Evolutionary conservation across 2,113 vertebrate genomes (phyloP).

Genomic region (Circaetus gallicus): DNA sequence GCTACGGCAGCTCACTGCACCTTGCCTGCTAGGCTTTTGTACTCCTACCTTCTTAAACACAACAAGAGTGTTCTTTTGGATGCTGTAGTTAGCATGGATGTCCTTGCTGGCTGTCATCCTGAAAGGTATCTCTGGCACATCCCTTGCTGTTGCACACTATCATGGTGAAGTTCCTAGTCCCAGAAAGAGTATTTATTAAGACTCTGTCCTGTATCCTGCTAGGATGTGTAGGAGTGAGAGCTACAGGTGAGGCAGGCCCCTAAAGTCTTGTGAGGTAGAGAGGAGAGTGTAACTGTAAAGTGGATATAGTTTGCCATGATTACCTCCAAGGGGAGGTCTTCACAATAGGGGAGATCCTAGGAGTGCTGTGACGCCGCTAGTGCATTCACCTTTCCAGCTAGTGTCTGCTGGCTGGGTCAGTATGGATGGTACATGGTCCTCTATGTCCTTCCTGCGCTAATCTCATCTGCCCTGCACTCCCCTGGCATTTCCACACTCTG

Average conservation of each 20-base stretch:
- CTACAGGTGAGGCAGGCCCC: neutral
- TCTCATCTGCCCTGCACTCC: neutral
- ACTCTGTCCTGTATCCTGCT: neutral
- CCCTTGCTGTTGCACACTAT: slow-evolving; percentile 57
- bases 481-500: neutral
- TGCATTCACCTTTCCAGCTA: neutral
- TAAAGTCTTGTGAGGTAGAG: neutral
- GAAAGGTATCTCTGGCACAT: slow-evolving; percentile 85
- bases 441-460: neutral
- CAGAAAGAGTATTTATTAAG: neutral
- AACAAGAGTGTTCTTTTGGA: slow-evolving; percentile 74
- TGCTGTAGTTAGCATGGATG: slow-evolving; percentile 63
- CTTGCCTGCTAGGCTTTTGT: neutral
- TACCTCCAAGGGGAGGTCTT: neutral
- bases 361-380: neutral
- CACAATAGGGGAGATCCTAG: neutral
- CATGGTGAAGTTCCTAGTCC: slow-evolving; percentile 77
- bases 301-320: neutral
- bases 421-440: neutral
- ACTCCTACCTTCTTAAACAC: slow-evolving; percentile 83
- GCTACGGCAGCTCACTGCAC: neutral
- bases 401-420: neutral
- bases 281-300: neutral
- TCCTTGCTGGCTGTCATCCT: slow-evolving; percentile 71
- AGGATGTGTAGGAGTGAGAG: neutral